Percentiles rank a stretch among this genome's conserved stretches.
Conservation (phyloP, 2,113 vertebrate species). For the Esox niger region DNA sequence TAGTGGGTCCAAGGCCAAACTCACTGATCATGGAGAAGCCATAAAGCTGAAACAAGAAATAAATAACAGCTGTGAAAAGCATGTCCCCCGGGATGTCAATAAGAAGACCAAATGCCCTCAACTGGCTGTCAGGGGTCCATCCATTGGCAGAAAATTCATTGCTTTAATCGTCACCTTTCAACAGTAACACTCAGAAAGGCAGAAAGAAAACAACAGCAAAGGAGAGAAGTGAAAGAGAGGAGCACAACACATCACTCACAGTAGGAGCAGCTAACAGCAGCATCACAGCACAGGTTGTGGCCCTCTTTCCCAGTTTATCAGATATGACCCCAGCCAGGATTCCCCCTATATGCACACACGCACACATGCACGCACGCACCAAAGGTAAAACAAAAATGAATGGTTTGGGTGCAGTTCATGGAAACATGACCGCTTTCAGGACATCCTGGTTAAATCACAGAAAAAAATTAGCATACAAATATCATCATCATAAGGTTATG, state of each 20-base stretch:
- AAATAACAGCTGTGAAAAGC: not conserved
- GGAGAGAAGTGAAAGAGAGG: not conserved
- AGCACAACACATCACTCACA: slow-evolving; percentile 68
- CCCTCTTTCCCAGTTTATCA: slow-evolving; percentile 83
- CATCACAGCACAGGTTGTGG: slow-evolving; percentile 90
- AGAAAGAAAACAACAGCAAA: not conserved
- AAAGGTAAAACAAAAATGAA: not conserved
- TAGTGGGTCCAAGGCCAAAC: slow-evolving; percentile 75
- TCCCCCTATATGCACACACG: slow-evolving; percentile 71
- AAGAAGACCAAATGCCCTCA: no score
- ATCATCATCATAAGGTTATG: not conserved
- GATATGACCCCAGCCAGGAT: slow-evolving; percentile 87
- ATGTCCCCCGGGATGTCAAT: no score
- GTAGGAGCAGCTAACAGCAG: slow-evolving; percentile 86
- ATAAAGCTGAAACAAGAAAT: slow-evolving; percentile 77
- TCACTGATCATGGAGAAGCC: slow-evolving; percentile 87
- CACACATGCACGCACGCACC: not conserved
- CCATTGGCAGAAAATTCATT: no score
- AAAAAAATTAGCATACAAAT: not conserved
- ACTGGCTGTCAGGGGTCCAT: no score
- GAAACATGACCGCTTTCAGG: no score
- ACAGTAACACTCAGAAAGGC: not conserved
- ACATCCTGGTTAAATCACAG: no score
- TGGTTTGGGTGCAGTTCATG: no score
- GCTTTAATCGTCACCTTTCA: no score